Base-by-base conservation (phyloP, 2,797 vertebrate species). In the Falco biarmicus region DNA sequence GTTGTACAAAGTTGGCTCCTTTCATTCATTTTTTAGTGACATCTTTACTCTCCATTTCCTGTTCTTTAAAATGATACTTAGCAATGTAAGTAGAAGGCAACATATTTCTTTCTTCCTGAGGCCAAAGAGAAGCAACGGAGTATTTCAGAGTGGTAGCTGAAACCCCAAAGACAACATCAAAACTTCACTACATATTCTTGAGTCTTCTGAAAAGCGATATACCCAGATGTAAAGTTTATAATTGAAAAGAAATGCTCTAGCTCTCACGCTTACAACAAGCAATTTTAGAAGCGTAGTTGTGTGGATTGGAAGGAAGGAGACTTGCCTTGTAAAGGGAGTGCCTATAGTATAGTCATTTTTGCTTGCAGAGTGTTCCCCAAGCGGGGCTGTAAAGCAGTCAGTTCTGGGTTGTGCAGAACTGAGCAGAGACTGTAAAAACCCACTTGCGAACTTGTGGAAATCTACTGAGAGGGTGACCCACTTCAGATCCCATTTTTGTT, bases 391-490 rank as follows among this genome's bases (percentile, higher is more conserved):
- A 53, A 85, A 89, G 25, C 37, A 37, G 8, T 39, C n/a, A 16
- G 7, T 77, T 87, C 32, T 96, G 75, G 48, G 41, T 43, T 5
- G 0, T 20, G 19, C 20, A 71, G 45, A 69, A 66, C 50, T 73
- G 59, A 89, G 37, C 15, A 61, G 48, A 81, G 69, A 26, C 53
- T 89, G 14, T 45, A 59, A 80, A 91, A 92, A 54, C 16, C 53
- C 17, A 34, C 43, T 32, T 37, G 41, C 22, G 75, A 87, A 81
- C 24, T 16, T 59, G 61, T 87, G 94, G 76, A 96, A 95, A 95
- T 83, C 64, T 89, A 77, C 81, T 43, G 84, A 74, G 74, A 70
- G 22, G 37, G 59, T 68, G 95, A 92, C 84, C 84, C 66, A 83
- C 22, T 93, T 90, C 54, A 63, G 54, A 19, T 69, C 31, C 43